Evolutionary conservation across 2,113 vertebrate genomes (phyloP).

Genomic region (Podilymbus podiceps): DNA sequence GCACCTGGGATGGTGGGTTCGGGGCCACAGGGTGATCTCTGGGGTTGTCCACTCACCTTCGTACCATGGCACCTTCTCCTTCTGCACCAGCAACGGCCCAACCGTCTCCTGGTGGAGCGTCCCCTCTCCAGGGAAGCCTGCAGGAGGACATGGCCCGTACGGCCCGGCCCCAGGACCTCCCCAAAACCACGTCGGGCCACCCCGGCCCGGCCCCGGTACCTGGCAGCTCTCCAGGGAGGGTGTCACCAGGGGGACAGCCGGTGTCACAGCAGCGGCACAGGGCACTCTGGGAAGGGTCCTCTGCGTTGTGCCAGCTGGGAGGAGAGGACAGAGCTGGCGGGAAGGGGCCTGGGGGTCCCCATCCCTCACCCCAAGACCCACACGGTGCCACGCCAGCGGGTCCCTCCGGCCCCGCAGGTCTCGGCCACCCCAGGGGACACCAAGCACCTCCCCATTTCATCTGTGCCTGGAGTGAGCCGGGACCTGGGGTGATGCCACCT

Average conservation of each 20-base stretch:
- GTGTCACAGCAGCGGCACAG: slow-evolving; percentile 26
- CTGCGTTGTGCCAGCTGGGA: slow-evolving; percentile 29
- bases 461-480: neutral
- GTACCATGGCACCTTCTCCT: neutral
- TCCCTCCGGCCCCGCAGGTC: neutral
- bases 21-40: no score
- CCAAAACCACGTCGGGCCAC: accelerated
- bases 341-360: accelerated
- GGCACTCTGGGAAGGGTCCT: neutral
- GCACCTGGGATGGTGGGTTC: neutral
- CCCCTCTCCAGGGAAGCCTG: slow-evolving; percentile 13
- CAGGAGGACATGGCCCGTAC: accelerated
- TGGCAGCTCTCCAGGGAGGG: neutral
- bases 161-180: neutral
- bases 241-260: neutral
- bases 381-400: neutral
- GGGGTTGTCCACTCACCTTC: neutral
- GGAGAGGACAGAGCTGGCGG: neutral
- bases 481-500: neutral
- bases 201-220: neutral
- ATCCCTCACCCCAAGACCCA: neutral
- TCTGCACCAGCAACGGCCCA: neutral
- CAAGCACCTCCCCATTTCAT: neutral
- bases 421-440: neutral
- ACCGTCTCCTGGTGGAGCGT: accelerated